Evolutionary conservation across 2,888 invertebrate species (phyloP), one percentile per base, ranked within the genome.

Genomic region (Tachystola acroxantha): DNA sequence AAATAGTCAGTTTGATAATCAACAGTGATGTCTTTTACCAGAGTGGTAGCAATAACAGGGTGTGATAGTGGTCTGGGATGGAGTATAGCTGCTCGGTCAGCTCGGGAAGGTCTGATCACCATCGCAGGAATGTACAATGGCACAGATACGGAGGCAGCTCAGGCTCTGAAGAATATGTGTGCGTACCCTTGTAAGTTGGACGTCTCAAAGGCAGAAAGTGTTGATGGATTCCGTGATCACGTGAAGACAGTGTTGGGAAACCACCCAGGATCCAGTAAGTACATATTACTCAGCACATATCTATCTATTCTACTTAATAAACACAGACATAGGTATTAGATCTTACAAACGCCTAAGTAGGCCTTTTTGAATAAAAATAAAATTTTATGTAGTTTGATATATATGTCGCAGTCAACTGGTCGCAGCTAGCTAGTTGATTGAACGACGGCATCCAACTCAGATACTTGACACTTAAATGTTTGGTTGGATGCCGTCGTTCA

Each of bases 21-120:
- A 9, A 3, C 24, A n/a, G 11, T 6, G 2, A 29, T 26, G 13
- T 34, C 13, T 19, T 14, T 32, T 7, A 22, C 26, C 19, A 61
- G 75, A 38, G 88, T 92, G 2, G 82, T 93, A 25, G 87, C 94
- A 10, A 91, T 96, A 48, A 94, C 94, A 5, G 96, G 96, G 27
- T 96, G 96, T 65, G 96, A 96, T 74, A 93, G 94, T 39, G 96
- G 96, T 2, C 86, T 96, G 10, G 96, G 96, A 37, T 94, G 90
- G 75, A 91, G 91, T 1, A 66, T 93, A 32, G 93, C 93, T 0
- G 85, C 91, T 12, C 88, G 92, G 47, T 75, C 89, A 5, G 88
- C 88, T 5, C 76, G 89, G 3, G 80, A 89, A 53, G 94, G 93
- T 0, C 86, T 94, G 48, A 88, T 91, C 2, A 95, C 96, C 1